These are phyloP conservation scores for Craterocephalus amniculus DNA, from an alignment of 2,797 vertebrate species.

Conservation along the genomic window DNA sequence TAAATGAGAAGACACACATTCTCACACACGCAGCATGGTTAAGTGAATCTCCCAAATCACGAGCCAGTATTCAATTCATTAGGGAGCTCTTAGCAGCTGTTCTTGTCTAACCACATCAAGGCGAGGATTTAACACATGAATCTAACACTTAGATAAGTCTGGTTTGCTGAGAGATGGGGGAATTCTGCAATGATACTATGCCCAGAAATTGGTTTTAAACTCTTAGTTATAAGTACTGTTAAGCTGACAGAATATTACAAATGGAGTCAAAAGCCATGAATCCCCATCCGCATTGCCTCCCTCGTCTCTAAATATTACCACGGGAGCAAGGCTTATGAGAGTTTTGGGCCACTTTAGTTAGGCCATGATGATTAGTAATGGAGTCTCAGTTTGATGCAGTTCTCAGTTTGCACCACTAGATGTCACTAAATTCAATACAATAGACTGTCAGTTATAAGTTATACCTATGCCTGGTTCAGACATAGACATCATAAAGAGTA, in stretches of 20 bases:
- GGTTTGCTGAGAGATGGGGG: slow-evolving; percentile 33
- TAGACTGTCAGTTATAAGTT: too few species aligned
- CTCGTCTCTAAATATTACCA: too few species aligned
- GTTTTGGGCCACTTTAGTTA: too few species aligned
- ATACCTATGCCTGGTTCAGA: too few species aligned
- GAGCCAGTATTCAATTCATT: slow-evolving; percentile 68
- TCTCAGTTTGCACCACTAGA: too few species aligned
- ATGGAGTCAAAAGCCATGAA: slow-evolving; percentile 17
- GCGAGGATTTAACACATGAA: slow-evolving; percentile 57
- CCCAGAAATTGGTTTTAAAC: slow-evolving; percentile 49
- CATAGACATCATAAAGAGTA: too few species aligned
- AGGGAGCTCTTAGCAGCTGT: slow-evolving; percentile 72
- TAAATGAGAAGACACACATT: slow-evolving; percentile 40
- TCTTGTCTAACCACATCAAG: slow-evolving; percentile 69
- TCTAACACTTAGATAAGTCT: slow-evolving; percentile 55
- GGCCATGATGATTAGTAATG: too few species aligned
- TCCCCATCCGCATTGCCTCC: too few species aligned
- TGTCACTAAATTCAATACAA: too few species aligned
- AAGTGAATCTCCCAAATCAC: slow-evolving; percentile 70
- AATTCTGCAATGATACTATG: slow-evolving; percentile 33
- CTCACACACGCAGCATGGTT: slow-evolving; percentile 36
- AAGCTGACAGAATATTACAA: slow-evolving; percentile 21
- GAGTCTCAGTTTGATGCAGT: too few species aligned
- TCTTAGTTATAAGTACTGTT: slow-evolving; percentile 36
- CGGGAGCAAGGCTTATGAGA: too few species aligned